phyloP scores from a whole-genome alignment of 1,140 invertebrate species.

The Stenopsyche tienmushanensis region DNA sequence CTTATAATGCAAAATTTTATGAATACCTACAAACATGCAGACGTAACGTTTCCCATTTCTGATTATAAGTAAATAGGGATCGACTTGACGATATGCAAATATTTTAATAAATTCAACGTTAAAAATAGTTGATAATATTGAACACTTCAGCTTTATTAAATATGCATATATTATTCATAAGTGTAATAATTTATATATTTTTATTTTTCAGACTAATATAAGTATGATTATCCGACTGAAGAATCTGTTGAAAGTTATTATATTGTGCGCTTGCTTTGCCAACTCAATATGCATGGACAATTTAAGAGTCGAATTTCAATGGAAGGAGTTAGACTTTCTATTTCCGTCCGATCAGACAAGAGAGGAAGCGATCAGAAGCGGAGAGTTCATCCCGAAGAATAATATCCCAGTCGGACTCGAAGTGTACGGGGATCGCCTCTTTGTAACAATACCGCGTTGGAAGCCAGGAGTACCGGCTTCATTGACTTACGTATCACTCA shows the following conservation, averaged over 20 bases:
- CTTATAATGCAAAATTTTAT: too few species aligned
- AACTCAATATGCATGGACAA: constrained; percentile 59
- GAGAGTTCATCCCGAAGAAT: constrained; percentile 64
- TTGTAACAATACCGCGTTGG: constrained; percentile 74
- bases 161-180: too few species aligned
- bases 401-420: constrained; percentile 72
- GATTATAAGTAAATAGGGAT: too few species aligned
- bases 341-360: constrained; percentile 59
- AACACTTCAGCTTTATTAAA: too few species aligned
- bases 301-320: constrained; percentile 66
- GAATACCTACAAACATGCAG: too few species aligned
- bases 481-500: constrained; percentile 69
- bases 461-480: constrained; percentile 69
- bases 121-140: too few species aligned
- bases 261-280: constrained; percentile 41
- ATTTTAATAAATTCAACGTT: too few species aligned
- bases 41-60: too few species aligned
- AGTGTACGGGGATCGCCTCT: constrained; percentile 63
- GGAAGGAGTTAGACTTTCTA: constrained; percentile 71
- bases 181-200: neutral
- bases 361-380: constrained; percentile 56
- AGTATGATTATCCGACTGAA: constrained; percentile 13
- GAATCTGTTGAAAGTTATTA: constrained; percentile 1
- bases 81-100: too few species aligned
- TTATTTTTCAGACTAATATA: constrained; percentile 1